Percentiles rank a stretch among this genome's conserved stretches.
Evolutionary conservation across 2,113 vertebrate genomes (phyloP).

Genomic region (Syrmaticus mikado): DNA sequence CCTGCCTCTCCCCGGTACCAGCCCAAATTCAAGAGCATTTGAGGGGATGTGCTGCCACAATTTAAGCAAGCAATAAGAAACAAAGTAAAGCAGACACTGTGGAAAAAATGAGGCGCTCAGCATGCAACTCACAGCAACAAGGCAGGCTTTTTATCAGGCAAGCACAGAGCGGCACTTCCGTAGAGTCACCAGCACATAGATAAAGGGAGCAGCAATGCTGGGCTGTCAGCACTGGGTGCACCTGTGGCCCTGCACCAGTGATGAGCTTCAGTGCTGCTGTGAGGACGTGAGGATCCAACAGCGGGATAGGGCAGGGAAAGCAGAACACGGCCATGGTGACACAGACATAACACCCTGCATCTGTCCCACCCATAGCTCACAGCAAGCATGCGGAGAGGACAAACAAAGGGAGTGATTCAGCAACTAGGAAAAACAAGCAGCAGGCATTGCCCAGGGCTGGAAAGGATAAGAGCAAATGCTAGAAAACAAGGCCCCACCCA

Average conservation of each 20-base stretch:
- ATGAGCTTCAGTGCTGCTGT: background rate
- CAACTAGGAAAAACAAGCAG: background rate
- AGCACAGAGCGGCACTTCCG: background rate
- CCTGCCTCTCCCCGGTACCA: background rate
- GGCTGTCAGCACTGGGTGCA: background rate
- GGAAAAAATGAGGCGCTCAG: accelerated
- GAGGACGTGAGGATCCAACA: background rate
- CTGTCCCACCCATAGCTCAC: background rate
- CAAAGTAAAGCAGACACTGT: background rate
- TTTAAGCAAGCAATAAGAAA: background rate
- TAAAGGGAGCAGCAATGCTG: background rate
- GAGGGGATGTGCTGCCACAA: background rate
- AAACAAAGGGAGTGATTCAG: background rate
- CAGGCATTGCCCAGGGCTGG: background rate
- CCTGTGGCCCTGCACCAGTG: accelerated
- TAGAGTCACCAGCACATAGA: background rate
- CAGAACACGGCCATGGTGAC: accelerated
- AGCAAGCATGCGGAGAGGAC: background rate
- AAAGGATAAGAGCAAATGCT: background rate
- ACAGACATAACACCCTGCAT: accelerated
- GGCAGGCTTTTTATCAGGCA: background rate
- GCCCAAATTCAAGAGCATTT: background rate
- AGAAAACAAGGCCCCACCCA: background rate
- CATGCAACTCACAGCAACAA: background rate
- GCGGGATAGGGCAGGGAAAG: accelerated